Evolutionary conservation across 2,888 invertebrate species (phyloP).

Genomic region (Stenurella melanura): DNA sequence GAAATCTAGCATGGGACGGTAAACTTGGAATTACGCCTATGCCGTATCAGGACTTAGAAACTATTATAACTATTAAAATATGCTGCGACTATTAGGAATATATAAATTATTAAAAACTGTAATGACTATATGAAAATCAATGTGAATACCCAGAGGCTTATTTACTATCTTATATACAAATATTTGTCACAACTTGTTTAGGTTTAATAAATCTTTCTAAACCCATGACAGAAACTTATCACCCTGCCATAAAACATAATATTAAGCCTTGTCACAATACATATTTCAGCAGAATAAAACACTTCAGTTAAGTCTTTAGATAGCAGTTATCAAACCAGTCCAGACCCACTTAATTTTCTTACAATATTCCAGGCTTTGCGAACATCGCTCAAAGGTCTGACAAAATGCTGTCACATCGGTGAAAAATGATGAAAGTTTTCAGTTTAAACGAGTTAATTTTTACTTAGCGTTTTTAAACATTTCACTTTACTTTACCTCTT

Average conservation of each 20-base stretch:
- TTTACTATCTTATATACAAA: too few relatives aligned
- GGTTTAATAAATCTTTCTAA: too few relatives aligned
- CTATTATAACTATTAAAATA: too few relatives aligned
- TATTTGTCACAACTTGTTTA: too few relatives aligned
- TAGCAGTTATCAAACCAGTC: background rate
- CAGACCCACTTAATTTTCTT: constrained; percentile 16
- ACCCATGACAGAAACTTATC: background rate
- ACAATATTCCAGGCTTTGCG: background rate
- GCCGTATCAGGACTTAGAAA: too few relatives aligned
- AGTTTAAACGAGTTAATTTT: constrained; percentile 13
- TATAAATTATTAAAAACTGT: too few relatives aligned
- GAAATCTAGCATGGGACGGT: too few relatives aligned
- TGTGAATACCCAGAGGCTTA: too few relatives aligned
- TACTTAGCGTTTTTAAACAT: background rate
- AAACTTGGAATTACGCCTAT: too few relatives aligned
- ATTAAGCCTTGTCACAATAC: background rate
- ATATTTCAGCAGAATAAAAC: background rate
- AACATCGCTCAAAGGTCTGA: constrained; percentile 20
- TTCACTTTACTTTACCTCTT: too few relatives aligned
- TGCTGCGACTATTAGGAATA: too few relatives aligned
- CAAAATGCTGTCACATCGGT: constrained; percentile 19
- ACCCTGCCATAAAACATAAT: background rate
- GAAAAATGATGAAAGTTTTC: constrained; percentile 20
- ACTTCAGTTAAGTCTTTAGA: background rate
- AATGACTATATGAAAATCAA: too few relatives aligned